A percentile compares a stretch with the other conserved stretches of the same genome.
Evolutionary conservation across 1,140 invertebrate species (phyloP).

Genomic region (Drosophila arizonae): DNA sequence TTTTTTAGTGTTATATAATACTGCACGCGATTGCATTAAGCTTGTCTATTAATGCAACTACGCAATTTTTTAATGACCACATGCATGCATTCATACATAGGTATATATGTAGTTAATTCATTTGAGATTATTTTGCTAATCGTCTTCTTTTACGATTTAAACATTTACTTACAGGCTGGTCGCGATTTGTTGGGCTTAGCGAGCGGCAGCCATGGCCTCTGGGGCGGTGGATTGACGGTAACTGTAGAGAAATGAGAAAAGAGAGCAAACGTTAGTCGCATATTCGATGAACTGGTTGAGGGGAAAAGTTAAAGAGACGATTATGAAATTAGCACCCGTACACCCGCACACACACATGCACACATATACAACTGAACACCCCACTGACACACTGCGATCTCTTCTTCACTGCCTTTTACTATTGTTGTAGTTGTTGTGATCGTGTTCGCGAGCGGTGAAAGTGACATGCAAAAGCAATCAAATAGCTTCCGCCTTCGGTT

Average conservation of each 20-base stretch:
- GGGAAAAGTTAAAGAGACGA: constrained; percentile 33
- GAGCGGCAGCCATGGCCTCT: constrained; percentile 96
- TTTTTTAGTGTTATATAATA: too few relatives aligned
- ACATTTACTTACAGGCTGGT: constrained; percentile 91
- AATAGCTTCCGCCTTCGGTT: constrained; percentile 75
- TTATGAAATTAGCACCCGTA: constrained; percentile 62
- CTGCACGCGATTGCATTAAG: too few relatives aligned
- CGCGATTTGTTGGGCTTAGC: constrained; percentile 92
- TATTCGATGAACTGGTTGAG: constrained; percentile 16
- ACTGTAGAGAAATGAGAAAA: constrained; percentile 88
- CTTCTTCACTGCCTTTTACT: constrained; percentile 4
- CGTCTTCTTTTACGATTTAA: neutral
- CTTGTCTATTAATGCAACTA: too few relatives aligned
- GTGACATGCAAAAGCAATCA: constrained; percentile 80
- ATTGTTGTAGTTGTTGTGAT: constrained; percentile 35
- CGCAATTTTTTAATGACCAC: too few relatives aligned
- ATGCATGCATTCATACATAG: too few relatives aligned
- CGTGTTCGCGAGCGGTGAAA: constrained; percentile 69
- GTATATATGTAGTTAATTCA: too few relatives aligned
- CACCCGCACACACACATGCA: constrained; percentile 17
- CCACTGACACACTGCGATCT: constrained; percentile 61
- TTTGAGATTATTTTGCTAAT: neutral
- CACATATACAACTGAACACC: constrained; percentile 22
- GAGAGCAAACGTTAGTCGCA: constrained; percentile 41
- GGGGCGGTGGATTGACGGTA: constrained; percentile 92